Conservation (phyloP, 2,113 vertebrate genomes). For the Panthera uncia region DNA sequence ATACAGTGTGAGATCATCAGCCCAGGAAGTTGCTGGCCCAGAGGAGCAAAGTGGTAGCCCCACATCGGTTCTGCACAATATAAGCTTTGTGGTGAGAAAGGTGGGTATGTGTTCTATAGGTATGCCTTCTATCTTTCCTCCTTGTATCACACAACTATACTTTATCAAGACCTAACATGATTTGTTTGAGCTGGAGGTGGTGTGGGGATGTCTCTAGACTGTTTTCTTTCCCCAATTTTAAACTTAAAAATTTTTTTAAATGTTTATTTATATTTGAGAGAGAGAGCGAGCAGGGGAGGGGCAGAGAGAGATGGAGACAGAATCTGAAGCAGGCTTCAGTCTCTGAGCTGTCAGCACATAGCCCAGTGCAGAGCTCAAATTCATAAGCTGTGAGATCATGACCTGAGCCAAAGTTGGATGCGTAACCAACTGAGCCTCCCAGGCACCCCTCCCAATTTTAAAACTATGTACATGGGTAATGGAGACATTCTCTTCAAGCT, state of each 20-base stretch:
- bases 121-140: background rate
- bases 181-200: background rate
- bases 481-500: background rate
- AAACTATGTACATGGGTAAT: background rate
- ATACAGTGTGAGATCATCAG: background rate
- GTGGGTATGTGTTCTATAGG: slow-evolving; percentile 70
- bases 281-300: too few species aligned
- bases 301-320: too few species aligned
- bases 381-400: too few species aligned
- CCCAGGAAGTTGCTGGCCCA: background rate
- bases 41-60: background rate
- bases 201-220: background rate
- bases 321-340: too few species aligned
- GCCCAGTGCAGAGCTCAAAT: too few species aligned
- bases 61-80: slow-evolving; percentile 78
- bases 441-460: background rate
- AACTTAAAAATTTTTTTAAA: background rate
- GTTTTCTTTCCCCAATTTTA: background rate
- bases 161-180: background rate
- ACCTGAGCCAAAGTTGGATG: too few species aligned
- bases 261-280: too few species aligned
- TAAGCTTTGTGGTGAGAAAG: slow-evolving; percentile 88
- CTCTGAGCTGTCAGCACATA: too few species aligned
- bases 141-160: rapidly evolving
- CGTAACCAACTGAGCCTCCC: too few species aligned